Base-by-base conservation (phyloP, 2,113 vertebrate species). In the Melanostigma gelatinosum region DNA sequence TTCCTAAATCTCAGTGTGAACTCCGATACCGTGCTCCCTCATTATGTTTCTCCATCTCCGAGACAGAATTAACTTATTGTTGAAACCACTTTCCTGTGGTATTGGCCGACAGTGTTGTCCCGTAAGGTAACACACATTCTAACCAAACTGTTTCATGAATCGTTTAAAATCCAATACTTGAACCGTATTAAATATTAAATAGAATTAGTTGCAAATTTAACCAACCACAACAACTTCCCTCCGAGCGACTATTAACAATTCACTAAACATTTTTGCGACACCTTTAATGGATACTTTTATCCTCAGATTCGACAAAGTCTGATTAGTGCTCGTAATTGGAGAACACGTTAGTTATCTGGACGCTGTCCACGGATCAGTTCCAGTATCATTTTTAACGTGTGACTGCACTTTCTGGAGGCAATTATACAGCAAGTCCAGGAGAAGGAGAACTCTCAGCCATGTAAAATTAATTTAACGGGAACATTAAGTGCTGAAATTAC, bases 1-100 rank as follows among this genome's bases (percentile, higher is more conserved):
- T 60, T 82, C 69, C 7, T 77, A 57, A 75, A 77, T 10, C 48
- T 68, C 42, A 77, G 22, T 34, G 3, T 32, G 24, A 72, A 76
- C 55, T 13, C 16, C 1, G 13, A 79, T 55, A 34, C 82, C 58
- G 18, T 1, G 8, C 18, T 61, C 24, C n/a, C 16, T 61, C 77
- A 66, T 50, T 9, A 10, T 27, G 7, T 29, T 68, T 24, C 46
- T 15, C 9, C 40, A 40, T 50, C 58, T 71, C 13, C 24, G 60
- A 70, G 32, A 68, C 16, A 40, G 10, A 58, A 75, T 18, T 4
- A 15, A 42, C 8, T 0, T 69, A 22, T 10, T 29, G 3, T 32
- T 52, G 44, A 63, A 34, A 15, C 3, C 8, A 16, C 0, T 58
- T 34, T 34, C 4, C 29, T 38, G 1, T 10, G 20, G 34, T 38